Percentiles rank a stretch among this genome's conserved stretches.
Conservation (phyloP, 92 coral and sea anemone species). For the Parazoanthus darwini region DNA sequence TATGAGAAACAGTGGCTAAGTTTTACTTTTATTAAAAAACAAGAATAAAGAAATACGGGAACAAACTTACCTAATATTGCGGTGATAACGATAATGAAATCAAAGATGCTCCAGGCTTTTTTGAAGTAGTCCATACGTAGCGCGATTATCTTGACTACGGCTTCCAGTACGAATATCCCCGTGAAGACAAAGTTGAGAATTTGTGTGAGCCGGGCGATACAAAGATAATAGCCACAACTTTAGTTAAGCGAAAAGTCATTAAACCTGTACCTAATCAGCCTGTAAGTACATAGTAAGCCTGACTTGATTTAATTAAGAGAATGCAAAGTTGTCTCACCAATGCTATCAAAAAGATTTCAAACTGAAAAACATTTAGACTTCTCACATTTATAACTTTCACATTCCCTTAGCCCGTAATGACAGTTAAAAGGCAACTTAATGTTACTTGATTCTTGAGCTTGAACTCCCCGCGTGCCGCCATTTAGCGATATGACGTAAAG, state of each 20-base stretch:
- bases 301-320: no score
- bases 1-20: no score
- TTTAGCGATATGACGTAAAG: no score
- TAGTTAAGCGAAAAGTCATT: conserved; percentile 5
- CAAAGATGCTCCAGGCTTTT: conserved; percentile 34
- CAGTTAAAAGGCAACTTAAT: no score
- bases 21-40: no score
- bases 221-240: conserved; percentile 16
- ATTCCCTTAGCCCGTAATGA: no score
- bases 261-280: background rate
- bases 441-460: no score
- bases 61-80: conserved; percentile 25
- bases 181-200: conserved; percentile 30
- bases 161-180: conserved; percentile 33
- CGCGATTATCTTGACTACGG: conserved; percentile 17
- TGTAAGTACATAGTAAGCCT: no score
- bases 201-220: conserved; percentile 21
- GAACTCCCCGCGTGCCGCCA: no score
- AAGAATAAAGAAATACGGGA: background rate
- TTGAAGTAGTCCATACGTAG: conserved; percentile 33
- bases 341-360: background rate
- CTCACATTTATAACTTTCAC: no score
- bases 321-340: background rate
- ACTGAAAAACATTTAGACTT: no score
- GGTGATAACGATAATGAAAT: conserved; percentile 14